phyloP scores from a whole-genome alignment of 2,888 invertebrate species.

The Tillus elongatus region DNA sequence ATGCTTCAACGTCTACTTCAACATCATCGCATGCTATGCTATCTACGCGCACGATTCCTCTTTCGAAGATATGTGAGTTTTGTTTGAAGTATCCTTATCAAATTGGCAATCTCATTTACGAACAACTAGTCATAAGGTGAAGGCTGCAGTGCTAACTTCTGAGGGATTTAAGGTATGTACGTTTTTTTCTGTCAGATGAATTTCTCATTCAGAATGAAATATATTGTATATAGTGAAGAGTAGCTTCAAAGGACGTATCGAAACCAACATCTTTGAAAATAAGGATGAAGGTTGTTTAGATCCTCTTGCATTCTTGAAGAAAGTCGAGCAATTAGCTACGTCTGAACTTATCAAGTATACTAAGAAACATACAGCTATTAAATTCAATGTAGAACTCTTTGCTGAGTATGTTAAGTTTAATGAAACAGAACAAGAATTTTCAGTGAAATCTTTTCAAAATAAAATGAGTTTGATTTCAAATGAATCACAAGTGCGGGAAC shows the following conservation, averaged over 20 bases:
- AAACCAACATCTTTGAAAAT: neutral
- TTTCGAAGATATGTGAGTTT: neutral
- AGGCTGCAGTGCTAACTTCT: neutral
- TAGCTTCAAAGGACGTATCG: constrained; percentile 2
- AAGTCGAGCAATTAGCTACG: neutral
- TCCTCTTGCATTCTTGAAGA: neutral
- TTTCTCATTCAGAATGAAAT: neutral
- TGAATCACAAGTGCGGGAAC: neutral
- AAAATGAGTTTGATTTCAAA: neutral
- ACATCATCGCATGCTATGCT: too few species aligned
- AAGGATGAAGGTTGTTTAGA: neutral
- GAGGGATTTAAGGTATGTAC: neutral
- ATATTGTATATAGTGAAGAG: neutral
- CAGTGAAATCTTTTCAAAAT: neutral
- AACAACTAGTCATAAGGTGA: neutral
- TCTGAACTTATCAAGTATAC: neutral
- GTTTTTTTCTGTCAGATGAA: neutral
- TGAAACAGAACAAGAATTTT: constrained; percentile 2
- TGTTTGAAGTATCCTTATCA: neutral
- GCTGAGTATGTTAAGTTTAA: neutral
- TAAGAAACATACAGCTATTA: neutral
- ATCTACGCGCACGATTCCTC: too few species aligned
- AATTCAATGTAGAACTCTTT: constrained; percentile 1
- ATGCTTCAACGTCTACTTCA: too few species aligned
- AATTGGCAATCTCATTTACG: neutral